Percentiles rank a stretch among this genome's conserved stretches.
phyloP scores from a whole-genome alignment of 1,140 invertebrate genomes.

The Stegodyphus mimosarum region DNA sequence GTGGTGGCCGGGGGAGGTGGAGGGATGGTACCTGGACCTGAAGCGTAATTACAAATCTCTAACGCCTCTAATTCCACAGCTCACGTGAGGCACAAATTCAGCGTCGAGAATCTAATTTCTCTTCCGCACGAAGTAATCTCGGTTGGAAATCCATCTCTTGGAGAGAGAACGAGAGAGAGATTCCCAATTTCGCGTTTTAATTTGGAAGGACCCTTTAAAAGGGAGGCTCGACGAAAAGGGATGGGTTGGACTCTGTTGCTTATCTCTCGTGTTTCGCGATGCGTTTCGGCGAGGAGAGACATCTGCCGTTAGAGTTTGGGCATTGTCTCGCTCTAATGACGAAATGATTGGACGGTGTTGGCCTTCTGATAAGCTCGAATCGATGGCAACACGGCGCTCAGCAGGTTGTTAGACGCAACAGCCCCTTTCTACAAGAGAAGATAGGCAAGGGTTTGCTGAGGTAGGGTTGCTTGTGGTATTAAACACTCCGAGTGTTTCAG shows the following conservation, averaged over 20 bases:
- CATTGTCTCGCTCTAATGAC: conserved; percentile 51
- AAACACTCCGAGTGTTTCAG: background rate
- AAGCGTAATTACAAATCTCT: conserved; percentile 55
- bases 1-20: background rate
- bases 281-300: conserved; percentile 11
- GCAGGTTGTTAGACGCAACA: conserved; percentile 10
- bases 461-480: background rate
- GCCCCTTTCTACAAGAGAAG: too few relatives aligned
- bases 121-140: conserved; percentile 47
- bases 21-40: background rate
- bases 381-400: conserved; percentile 11
- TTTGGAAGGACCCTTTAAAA: conserved; percentile 31
- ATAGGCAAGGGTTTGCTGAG: background rate
- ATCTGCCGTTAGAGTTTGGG: background rate
- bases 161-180: background rate
- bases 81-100: conserved; percentile 38
- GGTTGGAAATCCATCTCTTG: background rate
- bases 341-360: conserved; percentile 38
- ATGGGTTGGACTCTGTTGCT: background rate
- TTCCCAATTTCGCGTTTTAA: conserved; percentile 54
- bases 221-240: background rate
- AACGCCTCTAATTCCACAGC: conserved; percentile 49
- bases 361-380: conserved; percentile 29
- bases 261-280: conserved; percentile 18
- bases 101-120: conserved; percentile 53